Base-by-base conservation (phyloP, 2,113 vertebrate genomes). In the Herpetotheres cachinnans region DNA sequence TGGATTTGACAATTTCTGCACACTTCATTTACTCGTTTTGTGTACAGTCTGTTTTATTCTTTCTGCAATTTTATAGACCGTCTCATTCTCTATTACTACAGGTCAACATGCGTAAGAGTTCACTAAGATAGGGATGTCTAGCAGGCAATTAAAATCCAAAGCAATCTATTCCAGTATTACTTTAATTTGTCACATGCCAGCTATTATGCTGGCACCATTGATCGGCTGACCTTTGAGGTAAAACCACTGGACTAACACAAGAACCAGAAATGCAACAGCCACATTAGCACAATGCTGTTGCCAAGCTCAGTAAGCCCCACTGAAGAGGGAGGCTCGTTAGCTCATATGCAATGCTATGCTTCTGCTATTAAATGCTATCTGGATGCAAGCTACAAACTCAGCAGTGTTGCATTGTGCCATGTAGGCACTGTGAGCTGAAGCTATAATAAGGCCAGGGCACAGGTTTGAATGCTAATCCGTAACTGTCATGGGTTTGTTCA, bases 301-400 rank as follows among this genome's bases (percentile, higher is more conserved):
- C 47, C 2, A 2, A 34, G 56, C 47, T 40, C 1, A 1, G n/a
- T 19, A 36, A 63, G 34, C 40, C 34, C 27, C 6, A 4, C 24
- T 9, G n/a, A 25, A 52, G 25, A 10, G 21, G 6, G 40, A 26
- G 19, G 13, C 55, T 26, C 20, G 15, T 20, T 3, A 55, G 42
- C n/a, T 59, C 83, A 21, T 6, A 16, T 0, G 5, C 34, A 38
- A 0, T 2, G 9, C 50, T 50, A 3, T 0, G 0, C 38, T 38
- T 21, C 42, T 42, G 36, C 63, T 20, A 16, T 16, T 62, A 86
- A 78, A 58, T 5, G 14, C 34, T 30, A 19, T 3, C 18, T 4
- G 0, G 4, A 13, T 9, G 30, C 38, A 27, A 62, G 44, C 82
- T 27, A 55, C 67, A 70, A 81, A 67, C n/a, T 50, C 42, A 32